Conservation (phyloP, 2,888 invertebrate species). For the Pecten maximus region DNA sequence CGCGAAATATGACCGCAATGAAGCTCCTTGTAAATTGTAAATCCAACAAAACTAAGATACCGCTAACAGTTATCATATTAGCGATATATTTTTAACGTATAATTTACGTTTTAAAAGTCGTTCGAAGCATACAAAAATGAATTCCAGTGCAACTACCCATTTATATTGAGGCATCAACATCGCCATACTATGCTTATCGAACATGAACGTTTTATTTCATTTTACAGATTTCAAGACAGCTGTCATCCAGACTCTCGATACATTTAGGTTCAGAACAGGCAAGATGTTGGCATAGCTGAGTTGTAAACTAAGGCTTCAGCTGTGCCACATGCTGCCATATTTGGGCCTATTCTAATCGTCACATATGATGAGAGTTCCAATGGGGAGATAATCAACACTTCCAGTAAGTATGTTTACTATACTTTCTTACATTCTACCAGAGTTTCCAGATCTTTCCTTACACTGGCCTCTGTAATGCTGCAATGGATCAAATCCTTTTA, state of each 20-base stretch:
- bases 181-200: too few species aligned
- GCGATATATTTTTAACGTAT: too few species aligned
- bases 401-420: background rate
- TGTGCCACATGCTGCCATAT: slow-evolving; percentile 82
- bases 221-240: background rate
- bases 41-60: background rate
- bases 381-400: background rate
- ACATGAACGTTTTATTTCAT: background rate
- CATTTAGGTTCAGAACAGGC: slow-evolving; percentile 79
- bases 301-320: slow-evolving; percentile 74
- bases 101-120: too few species aligned
- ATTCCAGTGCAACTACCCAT: too few species aligned
- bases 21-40: background rate
- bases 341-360: slow-evolving; percentile 63
- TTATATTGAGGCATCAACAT: too few species aligned
- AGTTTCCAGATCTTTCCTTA: too few species aligned
- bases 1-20: too few species aligned
- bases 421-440: too few species aligned
- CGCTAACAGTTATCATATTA: too few species aligned
- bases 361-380: slow-evolving; percentile 14
- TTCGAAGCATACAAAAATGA: too few species aligned
- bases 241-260: slow-evolving; percentile 11
- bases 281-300: slow-evolving; percentile 84
- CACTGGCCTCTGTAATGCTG: too few species aligned
- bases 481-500: too few species aligned